phyloP scores from a whole-genome alignment of 2,113 vertebrate species.

The Echinops telfairi region DNA sequence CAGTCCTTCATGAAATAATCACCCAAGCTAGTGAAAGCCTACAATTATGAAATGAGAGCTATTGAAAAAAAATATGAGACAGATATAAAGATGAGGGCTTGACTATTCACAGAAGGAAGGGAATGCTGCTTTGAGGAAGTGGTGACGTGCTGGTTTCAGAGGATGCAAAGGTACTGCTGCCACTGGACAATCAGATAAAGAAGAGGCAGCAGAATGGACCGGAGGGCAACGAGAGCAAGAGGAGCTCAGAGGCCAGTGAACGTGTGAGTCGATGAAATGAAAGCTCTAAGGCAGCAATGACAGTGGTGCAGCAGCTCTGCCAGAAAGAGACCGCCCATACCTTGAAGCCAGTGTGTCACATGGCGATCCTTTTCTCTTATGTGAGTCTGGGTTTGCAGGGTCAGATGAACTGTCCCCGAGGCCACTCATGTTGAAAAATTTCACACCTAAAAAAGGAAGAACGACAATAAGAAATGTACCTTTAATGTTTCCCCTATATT shows the following conservation, averaged over 20 bases:
- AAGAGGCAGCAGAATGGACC: not conserved
- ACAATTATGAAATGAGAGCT: slow-evolving; percentile 20
- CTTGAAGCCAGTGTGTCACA: slow-evolving; percentile 95
- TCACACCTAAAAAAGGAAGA: slow-evolving; percentile 88
- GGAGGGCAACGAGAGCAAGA: not conserved
- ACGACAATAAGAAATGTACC: slow-evolving; percentile 59
- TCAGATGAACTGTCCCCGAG: slow-evolving; percentile 95
- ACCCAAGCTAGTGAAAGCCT: slow-evolving; percentile 22
- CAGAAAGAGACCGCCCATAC: slow-evolving; percentile 82
- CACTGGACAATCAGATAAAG: not conserved
- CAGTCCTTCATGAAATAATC: slow-evolving; percentile 19
- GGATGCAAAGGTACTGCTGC: not conserved
- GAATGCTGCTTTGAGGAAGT: slow-evolving; percentile 26
- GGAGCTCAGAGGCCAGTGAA: slow-evolving; percentile 5
- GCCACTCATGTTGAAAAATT: slow-evolving; percentile 95
- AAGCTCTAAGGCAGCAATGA: slow-evolving; percentile 36
- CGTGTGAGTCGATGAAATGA: slow-evolving; percentile 60
- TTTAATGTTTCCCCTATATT: not conserved
- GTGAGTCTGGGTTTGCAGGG: slow-evolving; percentile 92
- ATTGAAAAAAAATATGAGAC: not conserved
- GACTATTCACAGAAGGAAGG: slow-evolving; percentile 39
- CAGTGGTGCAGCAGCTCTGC: slow-evolving; percentile 64
- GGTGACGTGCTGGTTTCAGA: slow-evolving; percentile 5
- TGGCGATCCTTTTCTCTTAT: slow-evolving; percentile 95
- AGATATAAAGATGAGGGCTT: not conserved